Evolutionary conservation across 2,888 invertebrate species (phyloP).

Genomic region (Drosophila buzzatii): DNA sequence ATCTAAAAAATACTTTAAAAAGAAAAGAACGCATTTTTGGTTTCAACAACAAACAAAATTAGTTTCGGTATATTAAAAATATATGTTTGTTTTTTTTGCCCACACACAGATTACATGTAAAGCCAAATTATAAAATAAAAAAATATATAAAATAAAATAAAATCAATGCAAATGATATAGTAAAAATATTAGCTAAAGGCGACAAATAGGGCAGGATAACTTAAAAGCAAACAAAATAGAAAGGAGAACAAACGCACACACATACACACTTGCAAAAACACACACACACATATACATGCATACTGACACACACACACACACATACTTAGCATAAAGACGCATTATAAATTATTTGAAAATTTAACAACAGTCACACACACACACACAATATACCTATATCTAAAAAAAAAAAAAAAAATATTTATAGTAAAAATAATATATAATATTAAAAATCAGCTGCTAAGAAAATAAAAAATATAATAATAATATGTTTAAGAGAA

Average conservation of each 20-base stretch:
- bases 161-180: slow-evolving; percentile 37
- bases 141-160: slow-evolving; percentile 65
- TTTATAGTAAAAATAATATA: slow-evolving; percentile 72
- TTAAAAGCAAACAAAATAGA: slow-evolving; percentile 23
- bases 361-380: slow-evolving; percentile 3
- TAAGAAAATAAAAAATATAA: slow-evolving; percentile 22
- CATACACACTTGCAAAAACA: slow-evolving; percentile 8
- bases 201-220: slow-evolving; percentile 31
- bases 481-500: slow-evolving; percentile 40
- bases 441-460: slow-evolving; percentile 59
- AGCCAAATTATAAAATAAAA: slow-evolving; percentile 52
- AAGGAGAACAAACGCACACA: slow-evolving; percentile 10
- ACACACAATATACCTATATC: slow-evolving; percentile 53
- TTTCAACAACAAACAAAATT: slow-evolving; percentile 40
- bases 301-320: background rate
- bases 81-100: background rate
- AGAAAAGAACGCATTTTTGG: slow-evolving; percentile 54
- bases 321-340: slow-evolving; percentile 44
- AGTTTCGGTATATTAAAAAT: background rate
- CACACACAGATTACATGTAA: slow-evolving; percentile 23
- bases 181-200: slow-evolving; percentile 60
- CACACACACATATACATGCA: slow-evolving; percentile 16
- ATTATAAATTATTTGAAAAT: slow-evolving; percentile 26
- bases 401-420: slow-evolving; percentile 42
- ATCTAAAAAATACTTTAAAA: slow-evolving; percentile 1